phyloP scores from a whole-genome alignment of 1,140 invertebrate species.

The Drosophila subpulchrella region DNA sequence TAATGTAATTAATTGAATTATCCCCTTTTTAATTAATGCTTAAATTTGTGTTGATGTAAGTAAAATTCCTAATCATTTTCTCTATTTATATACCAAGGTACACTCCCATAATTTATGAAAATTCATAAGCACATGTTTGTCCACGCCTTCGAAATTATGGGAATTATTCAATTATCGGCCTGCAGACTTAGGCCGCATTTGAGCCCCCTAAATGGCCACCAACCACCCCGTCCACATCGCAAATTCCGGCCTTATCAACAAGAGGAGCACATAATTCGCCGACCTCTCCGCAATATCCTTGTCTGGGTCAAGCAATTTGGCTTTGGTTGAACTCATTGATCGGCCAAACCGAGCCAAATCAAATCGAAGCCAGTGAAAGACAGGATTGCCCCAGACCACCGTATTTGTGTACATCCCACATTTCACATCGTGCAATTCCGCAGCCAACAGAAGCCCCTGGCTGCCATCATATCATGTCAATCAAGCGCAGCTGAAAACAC shows the following conservation, averaged over 20 bases:
- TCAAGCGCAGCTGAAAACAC: slow-evolving; percentile 65
- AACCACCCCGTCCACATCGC: not conserved
- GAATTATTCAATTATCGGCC: slow-evolving; percentile 22
- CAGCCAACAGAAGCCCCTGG: not conserved
- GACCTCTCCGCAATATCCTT: slow-evolving; percentile 23
- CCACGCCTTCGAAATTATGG: too few species aligned
- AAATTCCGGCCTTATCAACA: not conserved
- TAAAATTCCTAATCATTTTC: too few species aligned
- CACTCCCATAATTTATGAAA: too few species aligned
- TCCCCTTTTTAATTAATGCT: too few species aligned
- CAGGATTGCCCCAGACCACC: not conserved
- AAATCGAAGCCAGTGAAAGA: slow-evolving; percentile 22
- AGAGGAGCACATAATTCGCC: slow-evolving; percentile 32
- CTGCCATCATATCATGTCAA: slow-evolving; percentile 68
- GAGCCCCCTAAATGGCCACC: slow-evolving; percentile 2
- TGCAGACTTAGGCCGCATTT: not conserved
- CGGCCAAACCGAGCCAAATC: slow-evolving; percentile 18
- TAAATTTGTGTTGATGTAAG: too few species aligned
- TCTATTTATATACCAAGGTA: too few species aligned
- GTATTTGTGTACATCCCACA: not conserved
- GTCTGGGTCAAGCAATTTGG: slow-evolving; percentile 30
- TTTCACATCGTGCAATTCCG: slow-evolving; percentile 5
- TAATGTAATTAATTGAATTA: too few species aligned
- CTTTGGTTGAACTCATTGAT: slow-evolving; percentile 32
- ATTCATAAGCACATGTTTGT: too few species aligned